Evolutionary conservation across 1,140 invertebrate species (phyloP), one percentile per base, ranked within the genome.

Genomic region (Trichonephila clavipes): DNA sequence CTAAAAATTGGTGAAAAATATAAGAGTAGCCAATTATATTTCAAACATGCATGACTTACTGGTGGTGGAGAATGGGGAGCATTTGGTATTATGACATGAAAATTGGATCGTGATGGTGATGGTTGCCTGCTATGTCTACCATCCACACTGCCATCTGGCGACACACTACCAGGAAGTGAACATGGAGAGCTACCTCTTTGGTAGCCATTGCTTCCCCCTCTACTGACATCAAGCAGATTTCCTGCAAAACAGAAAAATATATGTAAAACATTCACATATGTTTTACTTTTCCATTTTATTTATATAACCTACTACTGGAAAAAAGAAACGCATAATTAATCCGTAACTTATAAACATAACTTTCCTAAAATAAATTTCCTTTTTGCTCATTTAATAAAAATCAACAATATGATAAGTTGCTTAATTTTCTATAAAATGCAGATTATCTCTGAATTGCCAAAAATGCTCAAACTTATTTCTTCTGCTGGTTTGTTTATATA

Each of bases 131-230:
- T 94, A 21, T 85, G 93, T 21, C 93, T 83, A 21, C 93, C 93
- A 72, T 94, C 93, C 18, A 89, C 34, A 59, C 93, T 94, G 1
- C 87, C 93, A 82, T 94, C 93, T 34, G 93, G 93, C 0, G 93
- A 94, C 14, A 94, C 69, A 86, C 93, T 94, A 19, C 93, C 93
- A 82, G 93, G 87, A 64, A 94, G 59, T n/a, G 93, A 94, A 69
- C 93, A 94, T 21, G 93, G 93, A 14, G 93, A 94, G n/a, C 93
- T 94, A 69, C 93, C 93, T 19, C 93, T 64, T 44, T 93, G 92
- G 44, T 94, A 94, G 12, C 93, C 93, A 85, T 94, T 94, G 86
- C 87, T 94, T 64, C 87, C 81, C 51, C 86, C 72, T 90, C 93
- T 61, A 69, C 77, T 94, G 4, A 94, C 93, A 83, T 94, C 93